Conservation (phyloP, 2,888 invertebrate genomes). For the Monopis laevigella region DNA sequence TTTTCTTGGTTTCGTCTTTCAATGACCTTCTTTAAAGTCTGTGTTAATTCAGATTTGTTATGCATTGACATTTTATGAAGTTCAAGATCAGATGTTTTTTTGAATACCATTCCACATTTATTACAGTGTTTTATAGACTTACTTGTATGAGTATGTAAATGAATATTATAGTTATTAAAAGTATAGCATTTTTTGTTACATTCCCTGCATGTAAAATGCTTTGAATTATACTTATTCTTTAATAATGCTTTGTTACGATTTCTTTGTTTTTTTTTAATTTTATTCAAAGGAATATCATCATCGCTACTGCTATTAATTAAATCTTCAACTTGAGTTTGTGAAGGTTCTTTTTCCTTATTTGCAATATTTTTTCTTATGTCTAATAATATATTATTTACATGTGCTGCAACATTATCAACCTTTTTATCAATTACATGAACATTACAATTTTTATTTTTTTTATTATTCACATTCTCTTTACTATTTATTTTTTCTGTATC, state of each 20-base stretch:
- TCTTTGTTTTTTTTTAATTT: neutral
- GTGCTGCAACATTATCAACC: neutral
- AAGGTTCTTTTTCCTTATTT: neutral
- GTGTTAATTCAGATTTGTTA: conserved; percentile 37
- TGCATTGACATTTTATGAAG: conserved; percentile 35
- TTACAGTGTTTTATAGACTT: conserved; percentile 35
- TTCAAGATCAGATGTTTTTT: conserved; percentile 28
- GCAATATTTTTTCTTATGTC: neutral
- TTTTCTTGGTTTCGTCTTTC: conserved; percentile 31
- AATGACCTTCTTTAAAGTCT: conserved; percentile 40
- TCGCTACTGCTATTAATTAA: neutral
- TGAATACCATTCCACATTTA: conserved; percentile 37
- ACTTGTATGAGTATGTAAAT: conserved; percentile 36
- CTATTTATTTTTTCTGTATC: neutral
- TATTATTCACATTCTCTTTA: neutral
- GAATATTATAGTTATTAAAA: conserved; percentile 45
- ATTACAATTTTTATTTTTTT: neutral
- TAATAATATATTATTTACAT: neutral
- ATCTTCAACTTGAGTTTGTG: neutral
- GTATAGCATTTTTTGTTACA: conserved; percentile 52
- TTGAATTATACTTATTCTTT: conserved; percentile 18
- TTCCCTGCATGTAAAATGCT: conserved; percentile 33
- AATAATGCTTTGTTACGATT: conserved; percentile 14
- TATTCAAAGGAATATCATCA: neutral
- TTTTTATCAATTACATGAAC: neutral